Conservation (phyloP, 2,113 vertebrate genomes). For the Boulengeromyrus knoepffleri region DNA sequence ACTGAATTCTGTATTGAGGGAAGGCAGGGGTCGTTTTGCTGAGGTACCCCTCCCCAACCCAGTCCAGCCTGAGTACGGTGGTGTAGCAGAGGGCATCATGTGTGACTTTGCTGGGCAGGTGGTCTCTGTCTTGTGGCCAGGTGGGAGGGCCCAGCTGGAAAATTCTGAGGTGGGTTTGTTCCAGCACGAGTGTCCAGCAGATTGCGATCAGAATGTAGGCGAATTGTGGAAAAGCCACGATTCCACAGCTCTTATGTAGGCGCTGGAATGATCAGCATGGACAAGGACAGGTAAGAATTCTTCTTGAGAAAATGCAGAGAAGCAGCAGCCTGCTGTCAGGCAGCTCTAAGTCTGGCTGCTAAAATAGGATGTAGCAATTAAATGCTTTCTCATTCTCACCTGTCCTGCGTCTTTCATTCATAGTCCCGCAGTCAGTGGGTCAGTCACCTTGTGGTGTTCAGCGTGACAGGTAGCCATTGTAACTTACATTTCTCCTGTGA, state of each 20-base stretch:
- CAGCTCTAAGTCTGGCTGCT: neutral
- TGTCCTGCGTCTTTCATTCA: neutral
- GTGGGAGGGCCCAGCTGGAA: neutral
- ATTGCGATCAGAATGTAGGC: neutral
- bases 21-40: neutral
- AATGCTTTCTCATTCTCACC: neutral
- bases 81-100: neutral
- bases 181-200: neutral
- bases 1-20: neutral
- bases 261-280: neutral
- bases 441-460: neutral
- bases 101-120: neutral
- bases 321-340: neutral
- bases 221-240: neutral
- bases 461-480: neutral
- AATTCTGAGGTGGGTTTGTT: neutral
- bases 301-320: neutral
- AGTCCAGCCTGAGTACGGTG: neutral
- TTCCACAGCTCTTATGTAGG: neutral
- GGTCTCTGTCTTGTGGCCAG: neutral
- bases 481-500: constrained; percentile 6
- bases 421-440: neutral
- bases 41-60: neutral
- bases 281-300: neutral
- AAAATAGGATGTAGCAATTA: neutral